Base-by-base conservation (phyloP, 2,797 vertebrate genomes). In the Peromyscus melanophrys region DNA sequence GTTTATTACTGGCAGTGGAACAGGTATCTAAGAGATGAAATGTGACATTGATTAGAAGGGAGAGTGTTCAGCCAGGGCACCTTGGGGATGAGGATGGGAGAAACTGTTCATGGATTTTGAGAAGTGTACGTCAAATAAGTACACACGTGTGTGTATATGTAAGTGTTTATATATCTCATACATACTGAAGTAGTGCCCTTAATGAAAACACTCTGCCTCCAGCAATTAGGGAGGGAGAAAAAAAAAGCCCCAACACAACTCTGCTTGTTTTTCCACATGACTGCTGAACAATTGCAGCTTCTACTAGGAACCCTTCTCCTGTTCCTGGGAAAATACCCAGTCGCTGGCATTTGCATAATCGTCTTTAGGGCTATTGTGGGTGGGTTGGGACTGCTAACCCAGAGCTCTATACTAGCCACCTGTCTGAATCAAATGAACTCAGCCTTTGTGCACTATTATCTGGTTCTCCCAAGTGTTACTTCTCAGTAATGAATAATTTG, bases 361-460 rank as follows among this genome's bases (percentile, higher is more conserved):
- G 81, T 99, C 99, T 99, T 99, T 99, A 98, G 98, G 96, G 95
- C 98, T 97, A 98, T 98, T 98, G 98, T 98, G 98, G 98, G 98
- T 69, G 98, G 98, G 98, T 95, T 98, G 98, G 97, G 98, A 98
- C 96, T 98, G 98, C 98, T 96, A 81, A 97, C 96, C 93, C 82
- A 55, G 97, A 97, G 97, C 69, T 96, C 98, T 98, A 98, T 98
- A 98, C 98, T 46, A 97, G 98, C 99, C 99, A 99, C 99, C 99
- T 99, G 99, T 99, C 99, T 98, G 99, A 98, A 99, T 99, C 99
- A 99, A 99, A 99, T 99, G 99, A 98, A 98, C 98, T 98, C 95
- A 81, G 98, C 97, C 97, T 98, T 98, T 99, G 98, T 98, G 83
- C 85, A 91, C 67, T 98, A 71, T 98, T 98, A 98, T 98, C 98